Evolutionary conservation across 1,140 invertebrate genomes (phyloP).

Genomic region (Sminthurides bifidus): DNA sequence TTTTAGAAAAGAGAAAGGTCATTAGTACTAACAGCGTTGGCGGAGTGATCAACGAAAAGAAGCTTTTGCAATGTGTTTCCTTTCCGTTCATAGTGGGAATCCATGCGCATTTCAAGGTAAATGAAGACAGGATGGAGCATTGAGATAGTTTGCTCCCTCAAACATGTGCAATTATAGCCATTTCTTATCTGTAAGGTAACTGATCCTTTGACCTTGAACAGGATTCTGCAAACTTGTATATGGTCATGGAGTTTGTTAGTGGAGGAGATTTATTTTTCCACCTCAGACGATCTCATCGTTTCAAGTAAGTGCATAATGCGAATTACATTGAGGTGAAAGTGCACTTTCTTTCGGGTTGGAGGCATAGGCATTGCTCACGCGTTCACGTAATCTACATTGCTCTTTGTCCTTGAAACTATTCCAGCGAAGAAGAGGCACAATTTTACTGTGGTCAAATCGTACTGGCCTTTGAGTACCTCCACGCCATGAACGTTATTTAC

Average conservation of each 20-base stretch:
- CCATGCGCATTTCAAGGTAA: not conserved
- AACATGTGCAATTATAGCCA: too few relatives aligned
- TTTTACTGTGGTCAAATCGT: constrained; percentile 60
- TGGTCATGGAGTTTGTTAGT: constrained; percentile 51
- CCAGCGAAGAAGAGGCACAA: constrained; percentile 44
- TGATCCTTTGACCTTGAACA: constrained; percentile 29
- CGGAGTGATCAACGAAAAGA: constrained; percentile 1
- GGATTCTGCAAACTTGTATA: constrained; percentile 53
- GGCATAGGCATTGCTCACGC: too few relatives aligned
- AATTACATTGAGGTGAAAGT: too few relatives aligned
- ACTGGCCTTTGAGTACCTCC: constrained; percentile 55
- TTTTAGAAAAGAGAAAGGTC: constrained; percentile 73
- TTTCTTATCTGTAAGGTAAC: not conserved
- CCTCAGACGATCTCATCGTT: constrained; percentile 33
- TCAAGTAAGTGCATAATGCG: constrained; percentile 20
- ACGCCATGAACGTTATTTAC: constrained; percentile 55
- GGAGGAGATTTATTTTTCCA: constrained; percentile 55
- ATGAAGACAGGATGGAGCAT: not conserved
- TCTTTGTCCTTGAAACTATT: too few relatives aligned
- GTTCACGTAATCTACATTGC: too few relatives aligned
- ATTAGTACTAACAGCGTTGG: constrained; percentile 40
- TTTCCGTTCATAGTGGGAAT: not conserved
- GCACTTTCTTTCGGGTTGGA: too few relatives aligned
- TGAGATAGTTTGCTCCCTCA: too few relatives aligned
- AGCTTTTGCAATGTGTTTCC: not conserved